These are phyloP conservation scores for Hypsopygia costalis DNA, from an alignment of 2,888 invertebrate species.

Conservation along the genomic window DNA sequence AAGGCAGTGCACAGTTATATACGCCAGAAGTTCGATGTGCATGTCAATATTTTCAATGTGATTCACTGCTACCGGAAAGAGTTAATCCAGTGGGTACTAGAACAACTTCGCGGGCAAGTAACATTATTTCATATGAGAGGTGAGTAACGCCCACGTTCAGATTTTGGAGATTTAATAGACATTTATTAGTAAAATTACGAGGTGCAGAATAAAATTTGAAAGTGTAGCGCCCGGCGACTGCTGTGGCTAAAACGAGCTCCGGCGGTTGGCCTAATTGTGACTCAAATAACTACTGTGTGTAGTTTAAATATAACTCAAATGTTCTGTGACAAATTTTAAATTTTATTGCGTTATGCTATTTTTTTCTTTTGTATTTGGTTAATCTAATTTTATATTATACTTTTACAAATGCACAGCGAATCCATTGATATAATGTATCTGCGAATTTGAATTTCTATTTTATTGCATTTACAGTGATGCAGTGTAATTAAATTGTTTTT, in stretches of 20 bases:
- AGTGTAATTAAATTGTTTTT: background rate
- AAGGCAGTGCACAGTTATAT: conserved; percentile 85
- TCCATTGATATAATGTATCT: conserved; percentile 16
- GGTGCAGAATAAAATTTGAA: conserved; percentile 51
- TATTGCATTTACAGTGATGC: too few relatives aligned
- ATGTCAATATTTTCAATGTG: conserved; percentile 92
- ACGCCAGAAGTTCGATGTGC: conserved; percentile 91
- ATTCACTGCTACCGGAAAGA: conserved; percentile 88
- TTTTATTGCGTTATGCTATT: conserved; percentile 40
- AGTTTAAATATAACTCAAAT: conserved; percentile 69
- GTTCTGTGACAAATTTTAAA: conserved; percentile 43
- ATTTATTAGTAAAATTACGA: conserved; percentile 56
- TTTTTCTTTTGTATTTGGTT: conserved; percentile 15
- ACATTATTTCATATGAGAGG: conserved; percentile 63
- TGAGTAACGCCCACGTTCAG: conserved; percentile 47
- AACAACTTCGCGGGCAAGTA: conserved; percentile 82
- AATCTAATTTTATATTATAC: conserved; percentile 13
- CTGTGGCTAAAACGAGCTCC: conserved; percentile 77
- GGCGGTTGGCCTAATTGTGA: conserved; percentile 75
- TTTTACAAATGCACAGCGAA: conserved; percentile 10
- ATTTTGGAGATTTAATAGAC: conserved; percentile 41
- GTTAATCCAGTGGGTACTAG: conserved; percentile 84
- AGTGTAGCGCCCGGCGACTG: conserved; percentile 61
- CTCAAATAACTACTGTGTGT: conserved; percentile 56
- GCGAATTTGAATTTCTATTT: too few relatives aligned